phyloP scores from a whole-genome alignment of 1,140 invertebrate genomes.

The Halotydeus destructor region DNA sequence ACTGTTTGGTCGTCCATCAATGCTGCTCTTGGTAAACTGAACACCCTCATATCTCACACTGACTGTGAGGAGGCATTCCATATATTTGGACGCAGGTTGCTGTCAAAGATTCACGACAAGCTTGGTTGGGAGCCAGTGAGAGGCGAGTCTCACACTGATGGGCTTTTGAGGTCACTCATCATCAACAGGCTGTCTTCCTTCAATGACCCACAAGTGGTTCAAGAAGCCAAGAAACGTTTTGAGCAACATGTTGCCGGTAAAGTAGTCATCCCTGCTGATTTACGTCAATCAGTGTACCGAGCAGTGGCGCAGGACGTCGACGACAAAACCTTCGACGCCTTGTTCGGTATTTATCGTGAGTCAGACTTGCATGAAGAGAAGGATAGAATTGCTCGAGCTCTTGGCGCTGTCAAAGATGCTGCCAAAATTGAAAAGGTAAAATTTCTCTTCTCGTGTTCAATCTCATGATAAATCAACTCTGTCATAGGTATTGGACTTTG shows the following conservation, averaged over 20 bases:
- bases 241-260: constrained; percentile 38
- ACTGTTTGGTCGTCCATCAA: constrained; percentile 74
- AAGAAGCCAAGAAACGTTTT: constrained; percentile 48
- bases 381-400: constrained; percentile 54
- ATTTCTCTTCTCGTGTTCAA: too few species aligned
- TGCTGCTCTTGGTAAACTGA: constrained; percentile 46
- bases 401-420: constrained; percentile 51
- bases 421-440: constrained; percentile 47
- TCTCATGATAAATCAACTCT: constrained; percentile 56
- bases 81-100: constrained; percentile 43
- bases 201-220: constrained; percentile 50
- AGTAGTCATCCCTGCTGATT: constrained; percentile 53
- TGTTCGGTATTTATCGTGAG: constrained; percentile 37
- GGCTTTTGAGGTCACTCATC: constrained; percentile 58
- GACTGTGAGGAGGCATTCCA: constrained; percentile 44
- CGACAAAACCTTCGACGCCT: constrained; percentile 43
- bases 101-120: constrained; percentile 43
- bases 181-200: constrained; percentile 54
- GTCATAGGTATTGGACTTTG: constrained; percentile 4
- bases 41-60: constrained; percentile 49
- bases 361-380: constrained; percentile 80
- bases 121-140: constrained; percentile 3
- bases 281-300: constrained; percentile 42
- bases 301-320: constrained; percentile 51
- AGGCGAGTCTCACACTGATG: constrained; percentile 33